Percentiles rank a stretch among this genome's conserved stretches.
Conservation (phyloP, 2,113 vertebrate genomes). For the Dolichotis patagonum region DNA sequence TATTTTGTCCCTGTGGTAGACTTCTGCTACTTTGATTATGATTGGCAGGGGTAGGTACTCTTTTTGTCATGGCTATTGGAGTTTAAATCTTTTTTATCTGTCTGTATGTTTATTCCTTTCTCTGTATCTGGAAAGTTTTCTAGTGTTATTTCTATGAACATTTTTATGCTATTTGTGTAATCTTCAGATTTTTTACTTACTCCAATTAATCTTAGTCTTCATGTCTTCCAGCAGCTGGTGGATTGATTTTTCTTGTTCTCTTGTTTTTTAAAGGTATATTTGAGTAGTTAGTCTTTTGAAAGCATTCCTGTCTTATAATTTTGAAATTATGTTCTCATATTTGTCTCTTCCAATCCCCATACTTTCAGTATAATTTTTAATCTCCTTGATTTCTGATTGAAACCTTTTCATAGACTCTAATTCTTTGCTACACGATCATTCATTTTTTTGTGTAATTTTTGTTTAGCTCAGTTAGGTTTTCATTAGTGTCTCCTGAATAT, state of each 20-base stretch:
- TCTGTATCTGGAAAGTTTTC: background rate
- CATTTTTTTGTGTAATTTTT: background rate
- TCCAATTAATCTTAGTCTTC: too few species aligned
- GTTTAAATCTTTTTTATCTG: too few species aligned
- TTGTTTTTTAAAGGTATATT: background rate
- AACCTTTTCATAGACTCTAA: background rate
- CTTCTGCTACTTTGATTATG: too few species aligned
- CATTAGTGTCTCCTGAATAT: background rate
- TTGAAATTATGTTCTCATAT: background rate
- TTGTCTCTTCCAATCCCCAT: background rate
- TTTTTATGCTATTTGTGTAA: too few species aligned
- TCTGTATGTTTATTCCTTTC: too few species aligned
- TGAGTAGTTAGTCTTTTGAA: background rate
- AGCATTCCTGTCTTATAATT: background rate
- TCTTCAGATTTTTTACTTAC: too few species aligned
- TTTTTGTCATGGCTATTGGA: too few species aligned
- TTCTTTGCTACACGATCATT: background rate
- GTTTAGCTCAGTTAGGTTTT: background rate
- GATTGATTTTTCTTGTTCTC: background rate
- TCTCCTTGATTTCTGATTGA: background rate
- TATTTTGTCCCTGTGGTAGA: too few species aligned
- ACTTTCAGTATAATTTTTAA: background rate
- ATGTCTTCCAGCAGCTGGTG: background rate
- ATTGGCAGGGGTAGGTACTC: too few species aligned
- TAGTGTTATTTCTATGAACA: background rate